phyloP scores from a whole-genome alignment of 2,888 invertebrate species.

The Pristionchus maxplancki region DNA sequence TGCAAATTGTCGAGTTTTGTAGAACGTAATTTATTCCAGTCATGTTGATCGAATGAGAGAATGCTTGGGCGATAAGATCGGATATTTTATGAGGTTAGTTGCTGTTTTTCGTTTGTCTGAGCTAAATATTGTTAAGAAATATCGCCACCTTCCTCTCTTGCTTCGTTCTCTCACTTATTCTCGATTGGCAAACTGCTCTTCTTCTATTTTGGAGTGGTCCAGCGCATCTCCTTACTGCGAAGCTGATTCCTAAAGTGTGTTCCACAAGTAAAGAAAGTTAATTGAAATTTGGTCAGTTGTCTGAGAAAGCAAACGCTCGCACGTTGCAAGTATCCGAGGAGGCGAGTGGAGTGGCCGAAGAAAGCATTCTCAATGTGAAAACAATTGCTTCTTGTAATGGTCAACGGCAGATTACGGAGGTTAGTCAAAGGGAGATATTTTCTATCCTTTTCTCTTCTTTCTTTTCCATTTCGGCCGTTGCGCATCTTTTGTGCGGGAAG shows the following conservation, averaged over 20 bases:
- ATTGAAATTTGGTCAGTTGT: no score
- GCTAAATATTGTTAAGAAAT: background rate
- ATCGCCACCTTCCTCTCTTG: background rate
- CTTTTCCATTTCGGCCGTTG: background rate
- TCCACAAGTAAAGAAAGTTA: no score
- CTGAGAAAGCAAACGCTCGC: background rate
- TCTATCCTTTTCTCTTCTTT: background rate
- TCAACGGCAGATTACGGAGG: background rate
- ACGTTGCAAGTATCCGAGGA: background rate
- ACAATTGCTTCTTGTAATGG: slow-evolving; percentile 9
- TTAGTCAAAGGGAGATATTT: background rate
- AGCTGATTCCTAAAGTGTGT: background rate
- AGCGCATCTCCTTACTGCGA: background rate
- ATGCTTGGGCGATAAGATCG: background rate
- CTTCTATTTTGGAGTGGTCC: slow-evolving; percentile 3
- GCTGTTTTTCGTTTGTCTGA: background rate
- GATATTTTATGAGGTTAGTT: background rate
- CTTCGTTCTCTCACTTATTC: background rate
- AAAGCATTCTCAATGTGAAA: slow-evolving; percentile 40
- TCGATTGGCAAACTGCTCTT: background rate
- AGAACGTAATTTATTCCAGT: background rate
- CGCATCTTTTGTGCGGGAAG: no score
- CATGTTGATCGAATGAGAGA: background rate
- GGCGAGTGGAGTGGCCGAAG: slow-evolving; percentile 15
- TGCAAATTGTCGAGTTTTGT: no score